Conservation (phyloP, 92 coral and sea anemone genomes). For the Porites cylindrica region DNA sequence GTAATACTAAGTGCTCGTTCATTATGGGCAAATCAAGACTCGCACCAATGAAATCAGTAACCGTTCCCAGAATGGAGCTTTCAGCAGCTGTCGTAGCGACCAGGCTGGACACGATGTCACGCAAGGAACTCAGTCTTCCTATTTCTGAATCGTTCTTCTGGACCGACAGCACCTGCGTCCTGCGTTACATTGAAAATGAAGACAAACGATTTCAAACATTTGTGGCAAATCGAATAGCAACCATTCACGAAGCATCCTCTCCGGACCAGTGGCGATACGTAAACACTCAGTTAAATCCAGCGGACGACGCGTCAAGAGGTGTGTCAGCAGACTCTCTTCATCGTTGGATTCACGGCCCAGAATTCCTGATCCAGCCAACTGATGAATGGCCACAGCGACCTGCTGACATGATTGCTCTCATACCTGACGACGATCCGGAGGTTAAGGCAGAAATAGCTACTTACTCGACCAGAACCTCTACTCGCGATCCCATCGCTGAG, state of each 20-base stretch:
- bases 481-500: too few species aligned
- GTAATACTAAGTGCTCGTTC: conserved; percentile 10
- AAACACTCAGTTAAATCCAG: too few species aligned
- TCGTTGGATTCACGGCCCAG: conserved; percentile 62
- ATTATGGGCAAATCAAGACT: conserved; percentile 46
- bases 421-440: conserved; percentile 39
- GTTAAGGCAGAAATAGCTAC: conserved; percentile 21
- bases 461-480: background rate
- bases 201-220: conserved; percentile 52
- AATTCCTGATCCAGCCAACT: background rate
- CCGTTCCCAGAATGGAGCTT: conserved; percentile 21
- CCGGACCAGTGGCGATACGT: conserved; percentile 56
- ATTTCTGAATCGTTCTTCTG: conserved; percentile 45
- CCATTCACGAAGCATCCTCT: conserved; percentile 48
- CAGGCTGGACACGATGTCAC: conserved; percentile 37
- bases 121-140: conserved; percentile 32
- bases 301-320: conserved; percentile 62
- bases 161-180: conserved; percentile 39
- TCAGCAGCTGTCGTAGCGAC: conserved; percentile 42
- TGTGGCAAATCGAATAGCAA: conserved; percentile 15
- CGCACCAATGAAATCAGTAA: conserved; percentile 10
- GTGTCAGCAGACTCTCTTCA: conserved; percentile 35
- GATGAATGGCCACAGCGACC: conserved; percentile 1
- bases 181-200: conserved; percentile 27
- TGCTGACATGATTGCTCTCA: background rate